phyloP scores from a whole-genome alignment of 2,113 vertebrate genomes.

The Otis tarda region DNA sequence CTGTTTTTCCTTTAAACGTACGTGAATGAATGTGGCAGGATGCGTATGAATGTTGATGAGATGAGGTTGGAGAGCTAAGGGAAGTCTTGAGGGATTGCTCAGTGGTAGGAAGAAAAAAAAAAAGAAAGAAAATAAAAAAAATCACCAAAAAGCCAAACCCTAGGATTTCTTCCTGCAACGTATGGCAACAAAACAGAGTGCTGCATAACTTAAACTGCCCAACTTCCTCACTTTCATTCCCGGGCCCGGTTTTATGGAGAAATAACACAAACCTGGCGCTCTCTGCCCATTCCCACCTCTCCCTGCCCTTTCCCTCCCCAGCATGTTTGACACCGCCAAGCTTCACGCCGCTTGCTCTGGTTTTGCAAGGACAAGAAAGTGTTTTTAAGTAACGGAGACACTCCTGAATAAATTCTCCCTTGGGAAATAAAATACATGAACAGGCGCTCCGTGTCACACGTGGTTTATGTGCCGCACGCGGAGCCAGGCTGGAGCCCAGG shows the following conservation, averaged over 20 bases:
- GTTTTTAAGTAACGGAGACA: conserved; percentile 29
- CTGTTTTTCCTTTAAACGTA: background rate
- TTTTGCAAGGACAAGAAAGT: conserved; percentile 7
- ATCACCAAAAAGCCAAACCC: background rate
- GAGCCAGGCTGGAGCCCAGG: background rate
- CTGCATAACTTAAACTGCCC: background rate
- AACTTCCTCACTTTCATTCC: background rate
- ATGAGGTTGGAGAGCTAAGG: background rate
- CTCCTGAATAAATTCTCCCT: background rate
- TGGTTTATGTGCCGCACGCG: background rate
- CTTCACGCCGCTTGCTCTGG: background rate
- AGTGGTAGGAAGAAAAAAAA: background rate
- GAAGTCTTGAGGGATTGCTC: conserved; percentile 3
- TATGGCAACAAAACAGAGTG: conserved; percentile 9
- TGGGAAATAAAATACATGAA: conserved; percentile 27
- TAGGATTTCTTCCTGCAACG: conserved; percentile 22
- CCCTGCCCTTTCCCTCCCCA: background rate
- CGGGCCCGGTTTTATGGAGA: background rate
- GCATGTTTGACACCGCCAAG: accelerated
- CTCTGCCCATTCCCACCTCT: background rate
- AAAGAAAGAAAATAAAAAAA: no score
- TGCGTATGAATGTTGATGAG: background rate
- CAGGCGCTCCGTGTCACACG: background rate
- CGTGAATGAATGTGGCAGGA: background rate
- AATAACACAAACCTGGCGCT: background rate